Evolutionary conservation across 2,888 invertebrate species (phyloP).

Genomic region (Caenorhabditis sp.): DNA sequence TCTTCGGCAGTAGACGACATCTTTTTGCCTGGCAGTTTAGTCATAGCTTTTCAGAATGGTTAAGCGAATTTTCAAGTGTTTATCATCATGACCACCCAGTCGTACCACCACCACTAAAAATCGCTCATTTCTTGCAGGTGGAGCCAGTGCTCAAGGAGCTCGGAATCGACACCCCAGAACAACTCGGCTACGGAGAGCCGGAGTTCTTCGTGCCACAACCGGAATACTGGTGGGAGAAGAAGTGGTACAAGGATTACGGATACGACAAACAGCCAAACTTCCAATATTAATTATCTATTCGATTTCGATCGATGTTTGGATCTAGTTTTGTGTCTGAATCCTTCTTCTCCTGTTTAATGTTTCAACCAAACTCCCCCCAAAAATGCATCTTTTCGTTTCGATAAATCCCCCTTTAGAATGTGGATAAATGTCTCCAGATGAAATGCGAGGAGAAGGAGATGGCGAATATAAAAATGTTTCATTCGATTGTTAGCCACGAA

Average conservation of each 20-base stretch:
- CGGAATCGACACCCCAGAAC: constrained; percentile 94
- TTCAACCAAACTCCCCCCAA: background rate
- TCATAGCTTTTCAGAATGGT: constrained; percentile 41
- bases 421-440: constrained; percentile 17
- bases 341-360: too few species aligned
- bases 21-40: background rate
- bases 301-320: background rate
- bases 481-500: background rate
- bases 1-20: too few species aligned
- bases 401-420: constrained; percentile 6
- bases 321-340: constrained; percentile 15
- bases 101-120: background rate
- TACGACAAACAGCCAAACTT: constrained; percentile 81
- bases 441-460: background rate
- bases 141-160: constrained; percentile 94
- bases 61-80: constrained; percentile 48
- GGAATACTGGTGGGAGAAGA: constrained; percentile 85
- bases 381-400: constrained; percentile 23
- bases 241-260: constrained; percentile 83
- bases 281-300: constrained; percentile 65
- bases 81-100: background rate
- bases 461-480: background rate
- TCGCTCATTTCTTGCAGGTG: constrained; percentile 87
- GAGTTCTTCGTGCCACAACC: constrained; percentile 91
- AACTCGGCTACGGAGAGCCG: constrained; percentile 97